Evolutionary conservation across 2,113 vertebrate genomes (phyloP).

Genomic region (Trogon melanurus): DNA sequence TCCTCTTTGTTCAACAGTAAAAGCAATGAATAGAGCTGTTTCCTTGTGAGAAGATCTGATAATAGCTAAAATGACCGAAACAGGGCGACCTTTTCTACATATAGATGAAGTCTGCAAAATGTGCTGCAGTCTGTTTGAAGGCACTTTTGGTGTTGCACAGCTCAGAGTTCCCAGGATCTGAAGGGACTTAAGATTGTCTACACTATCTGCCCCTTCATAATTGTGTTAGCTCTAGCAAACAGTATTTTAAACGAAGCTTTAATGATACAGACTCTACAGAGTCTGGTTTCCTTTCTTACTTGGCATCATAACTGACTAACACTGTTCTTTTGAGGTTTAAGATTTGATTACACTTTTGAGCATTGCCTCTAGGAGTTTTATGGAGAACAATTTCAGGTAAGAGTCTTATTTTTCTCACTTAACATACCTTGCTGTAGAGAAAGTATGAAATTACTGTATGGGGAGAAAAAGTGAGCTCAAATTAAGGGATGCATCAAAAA

Average conservation of each 20-base stretch:
- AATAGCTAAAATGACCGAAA: not conserved
- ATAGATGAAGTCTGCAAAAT: rapidly evolving
- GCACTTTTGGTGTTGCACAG: not conserved
- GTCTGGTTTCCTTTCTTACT: not conserved
- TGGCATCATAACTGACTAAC: not conserved
- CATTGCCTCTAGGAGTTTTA: not conserved
- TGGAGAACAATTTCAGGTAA: not conserved
- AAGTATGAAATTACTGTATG: not conserved
- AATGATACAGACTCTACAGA: not conserved
- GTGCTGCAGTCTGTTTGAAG: not conserved
- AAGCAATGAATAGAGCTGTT: not conserved
- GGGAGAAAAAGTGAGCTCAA: not conserved
- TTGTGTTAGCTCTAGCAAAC: not conserved
- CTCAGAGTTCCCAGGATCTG: not conserved
- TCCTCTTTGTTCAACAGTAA: not conserved
- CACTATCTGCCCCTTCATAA: not conserved
- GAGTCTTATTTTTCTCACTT: not conserved
- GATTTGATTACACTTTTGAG: not conserved
- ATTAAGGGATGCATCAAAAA: not conserved
- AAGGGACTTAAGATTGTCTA: not conserved
- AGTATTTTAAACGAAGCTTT: not conserved
- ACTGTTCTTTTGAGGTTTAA: not conserved
- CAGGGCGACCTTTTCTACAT: not conserved
- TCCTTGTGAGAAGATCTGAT: not conserved
- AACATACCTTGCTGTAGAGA: not conserved